Evolutionary conservation across 2,888 invertebrate genomes (phyloP).

Genomic region (Gandaritis pyraliata): DNA sequence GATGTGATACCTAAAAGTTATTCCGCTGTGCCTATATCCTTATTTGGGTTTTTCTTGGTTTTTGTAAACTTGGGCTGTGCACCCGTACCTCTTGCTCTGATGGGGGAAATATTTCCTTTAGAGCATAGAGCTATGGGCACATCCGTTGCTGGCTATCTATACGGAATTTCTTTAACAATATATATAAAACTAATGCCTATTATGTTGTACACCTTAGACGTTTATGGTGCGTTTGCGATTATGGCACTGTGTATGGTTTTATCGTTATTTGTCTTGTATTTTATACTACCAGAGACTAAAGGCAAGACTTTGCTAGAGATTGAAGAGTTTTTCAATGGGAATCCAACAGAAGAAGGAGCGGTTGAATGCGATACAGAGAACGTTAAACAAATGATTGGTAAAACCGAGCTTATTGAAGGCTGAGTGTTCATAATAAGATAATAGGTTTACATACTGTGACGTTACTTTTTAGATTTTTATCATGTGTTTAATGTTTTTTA

Average conservation of each 20-base stretch:
- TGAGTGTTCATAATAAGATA: background rate
- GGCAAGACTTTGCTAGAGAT: background rate
- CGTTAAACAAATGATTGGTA: background rate
- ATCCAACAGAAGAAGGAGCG: background rate
- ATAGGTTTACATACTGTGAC: too few species aligned
- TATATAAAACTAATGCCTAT: slow-evolving; percentile 1
- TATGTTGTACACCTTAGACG: background rate
- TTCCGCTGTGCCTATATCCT: background rate
- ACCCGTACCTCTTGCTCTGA: background rate
- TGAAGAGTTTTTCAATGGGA: slow-evolving; percentile 1
- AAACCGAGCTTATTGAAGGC: background rate
- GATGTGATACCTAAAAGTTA: background rate
- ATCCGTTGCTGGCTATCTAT: background rate
- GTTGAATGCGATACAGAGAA: background rate
- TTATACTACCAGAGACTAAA: slow-evolving; percentile 4
- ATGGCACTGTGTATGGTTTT: background rate
- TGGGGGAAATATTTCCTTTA: slow-evolving; percentile 3
- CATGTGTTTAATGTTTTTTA: too few species aligned
- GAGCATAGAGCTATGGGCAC: slow-evolving; percentile 3
- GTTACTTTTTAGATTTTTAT: too few species aligned
- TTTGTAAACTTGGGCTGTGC: slow-evolving; percentile 1
- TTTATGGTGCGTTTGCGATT: slow-evolving; percentile 1
- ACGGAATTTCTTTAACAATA: background rate
- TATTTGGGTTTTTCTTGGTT: background rate
- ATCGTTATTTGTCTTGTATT: background rate